phyloP scores from a whole-genome alignment of 2,113 vertebrate genomes.

The Neofelis nebulosa region DNA sequence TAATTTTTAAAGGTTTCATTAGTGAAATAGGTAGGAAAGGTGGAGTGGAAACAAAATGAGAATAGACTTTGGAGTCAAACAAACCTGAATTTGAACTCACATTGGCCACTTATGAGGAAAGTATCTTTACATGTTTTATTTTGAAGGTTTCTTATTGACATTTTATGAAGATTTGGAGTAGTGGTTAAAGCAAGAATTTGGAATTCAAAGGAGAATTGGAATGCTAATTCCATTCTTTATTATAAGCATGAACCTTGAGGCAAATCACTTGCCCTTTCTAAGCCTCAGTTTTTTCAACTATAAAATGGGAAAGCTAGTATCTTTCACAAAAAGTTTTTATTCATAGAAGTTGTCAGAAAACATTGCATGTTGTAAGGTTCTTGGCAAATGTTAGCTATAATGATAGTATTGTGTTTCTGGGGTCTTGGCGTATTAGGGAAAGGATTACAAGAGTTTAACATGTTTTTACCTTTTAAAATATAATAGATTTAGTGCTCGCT shows the following conservation, averaged over 20 bases:
- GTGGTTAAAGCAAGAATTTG: constrained; percentile 8
- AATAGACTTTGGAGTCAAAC: not conserved
- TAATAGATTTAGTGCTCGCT: not conserved
- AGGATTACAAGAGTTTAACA: not conserved
- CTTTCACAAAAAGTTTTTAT: constrained; percentile 9
- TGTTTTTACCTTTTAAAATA: constrained; percentile 31
- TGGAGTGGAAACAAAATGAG: not conserved
- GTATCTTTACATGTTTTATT: not conserved
- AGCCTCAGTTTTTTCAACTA: not conserved
- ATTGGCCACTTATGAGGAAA: not conserved
- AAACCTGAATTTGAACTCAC: not conserved
- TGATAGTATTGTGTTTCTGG: not conserved
- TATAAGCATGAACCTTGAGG: not conserved
- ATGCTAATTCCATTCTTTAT: not conserved
- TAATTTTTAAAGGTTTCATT: not conserved
- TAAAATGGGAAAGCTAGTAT: not conserved
- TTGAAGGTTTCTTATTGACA: not conserved
- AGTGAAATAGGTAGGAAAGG: not conserved
- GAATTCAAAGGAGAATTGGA: constrained; percentile 29
- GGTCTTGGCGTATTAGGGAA: not conserved
- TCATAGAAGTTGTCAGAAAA: not conserved
- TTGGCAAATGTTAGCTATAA: constrained; percentile 34
- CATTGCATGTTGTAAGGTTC: not conserved
- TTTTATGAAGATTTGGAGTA: not conserved
- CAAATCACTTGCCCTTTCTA: not conserved